phyloP scores from a whole-genome alignment of 2,113 vertebrate genomes.

The Gymnobelideus leadbeateri region DNA sequence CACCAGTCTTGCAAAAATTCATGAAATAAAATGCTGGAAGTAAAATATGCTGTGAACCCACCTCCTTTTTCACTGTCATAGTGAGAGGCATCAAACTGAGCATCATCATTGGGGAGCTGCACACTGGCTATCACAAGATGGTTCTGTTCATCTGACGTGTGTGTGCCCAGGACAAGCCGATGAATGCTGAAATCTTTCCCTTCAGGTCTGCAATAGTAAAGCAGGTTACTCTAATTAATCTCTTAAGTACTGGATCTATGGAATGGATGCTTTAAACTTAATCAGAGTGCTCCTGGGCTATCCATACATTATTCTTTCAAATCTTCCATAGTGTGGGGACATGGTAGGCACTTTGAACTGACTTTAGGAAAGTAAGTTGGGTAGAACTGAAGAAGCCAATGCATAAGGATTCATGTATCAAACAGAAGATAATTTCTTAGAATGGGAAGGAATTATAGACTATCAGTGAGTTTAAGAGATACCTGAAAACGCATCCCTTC shows the following conservation, averaged over 20 bases:
- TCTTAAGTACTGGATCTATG: neutral
- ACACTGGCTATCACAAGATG: conserved; percentile 98
- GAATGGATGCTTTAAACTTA: neutral
- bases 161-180: conserved; percentile 95
- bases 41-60: conserved; percentile 68
- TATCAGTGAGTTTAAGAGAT: neutral
- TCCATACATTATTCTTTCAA: conserved; percentile 9
- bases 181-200: conserved; percentile 99
- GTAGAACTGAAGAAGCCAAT: neutral
- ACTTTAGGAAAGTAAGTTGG: neutral
- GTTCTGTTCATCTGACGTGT: conserved; percentile 98
- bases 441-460: neutral
- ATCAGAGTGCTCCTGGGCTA: neutral
- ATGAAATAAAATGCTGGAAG: neutral
- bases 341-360: neutral
- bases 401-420: neutral
- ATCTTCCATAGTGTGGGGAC: neutral
- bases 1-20: neutral
- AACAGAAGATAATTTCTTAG: neutral
- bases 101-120: conserved; percentile 97
- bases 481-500: no score
- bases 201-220: conserved; percentile 89
- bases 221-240: conserved; percentile 43
- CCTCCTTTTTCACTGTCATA: conserved; percentile 99
- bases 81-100: conserved; percentile 98